Evolutionary conservation across 2,888 invertebrate species (phyloP).

Genomic region (Digitonthophagus gazella): DNA sequence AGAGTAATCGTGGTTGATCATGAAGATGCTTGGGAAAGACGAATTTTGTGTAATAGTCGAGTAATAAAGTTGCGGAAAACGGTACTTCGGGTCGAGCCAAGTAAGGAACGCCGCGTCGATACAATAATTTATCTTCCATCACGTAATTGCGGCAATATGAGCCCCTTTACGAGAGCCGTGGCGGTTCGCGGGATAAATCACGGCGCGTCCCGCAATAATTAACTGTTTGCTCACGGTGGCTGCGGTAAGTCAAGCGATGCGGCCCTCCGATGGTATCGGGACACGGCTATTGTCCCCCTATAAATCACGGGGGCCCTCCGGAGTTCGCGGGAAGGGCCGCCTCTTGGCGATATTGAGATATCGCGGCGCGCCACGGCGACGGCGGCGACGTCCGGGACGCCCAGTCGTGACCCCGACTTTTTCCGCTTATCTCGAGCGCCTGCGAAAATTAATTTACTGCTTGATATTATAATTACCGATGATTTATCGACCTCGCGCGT

Average conservation of each 20-base stretch:
- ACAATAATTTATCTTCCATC: background rate
- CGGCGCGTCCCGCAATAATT: slow-evolving; percentile 25
- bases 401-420: slow-evolving; percentile 23
- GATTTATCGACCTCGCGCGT: slow-evolving; percentile 21
- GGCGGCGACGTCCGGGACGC: slow-evolving; percentile 14
- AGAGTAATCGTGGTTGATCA: no score
- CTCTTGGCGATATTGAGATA: slow-evolving; percentile 23
- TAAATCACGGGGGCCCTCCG: slow-evolving; percentile 26
- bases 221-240: slow-evolving; percentile 32
- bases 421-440: slow-evolving; percentile 4
- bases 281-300: slow-evolving; percentile 24
- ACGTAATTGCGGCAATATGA: background rate
- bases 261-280: slow-evolving; percentile 28
- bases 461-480: slow-evolving; percentile 21
- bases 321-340: slow-evolving; percentile 20
- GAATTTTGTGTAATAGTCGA: no score
- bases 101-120: background rate
- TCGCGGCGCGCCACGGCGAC: slow-evolving; percentile 19
- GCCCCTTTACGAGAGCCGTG: background rate
- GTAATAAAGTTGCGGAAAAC: no score
- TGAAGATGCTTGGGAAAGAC: no score
- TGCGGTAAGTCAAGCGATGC: slow-evolving; percentile 28
- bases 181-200: background rate
- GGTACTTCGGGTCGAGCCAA: no score
- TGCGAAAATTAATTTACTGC: slow-evolving; percentile 1